Base-by-base conservation (phyloP, 2,113 vertebrate genomes). In the Nicator chloris region DNA sequence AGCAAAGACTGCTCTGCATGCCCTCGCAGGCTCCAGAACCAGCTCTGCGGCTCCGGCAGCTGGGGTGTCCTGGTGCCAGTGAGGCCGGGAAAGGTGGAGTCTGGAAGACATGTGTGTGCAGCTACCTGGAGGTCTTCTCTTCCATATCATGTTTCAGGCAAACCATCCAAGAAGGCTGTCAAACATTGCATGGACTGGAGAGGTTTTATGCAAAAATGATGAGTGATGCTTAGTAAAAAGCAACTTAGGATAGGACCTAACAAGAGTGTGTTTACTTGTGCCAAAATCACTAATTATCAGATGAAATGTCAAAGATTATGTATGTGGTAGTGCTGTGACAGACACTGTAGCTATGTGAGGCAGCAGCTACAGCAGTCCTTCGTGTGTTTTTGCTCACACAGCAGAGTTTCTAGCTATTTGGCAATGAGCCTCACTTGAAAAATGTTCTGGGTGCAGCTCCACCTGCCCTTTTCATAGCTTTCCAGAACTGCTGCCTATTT, bases 1-100 rank as follows among this genome's bases (percentile, higher is more conserved):
- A 4, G 51, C 82, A 85, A n/a, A 60, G 30, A 64, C 89, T 82
- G 73, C 71, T 88, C 54, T 27, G 4, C 81, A 23, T 92, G 92
- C 44, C 49, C 66, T 89, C 2, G 27, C 88, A 90, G 88, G 95
- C 93, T 96, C 79, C 88, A 94, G 82, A 96, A 96, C 94, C 88
- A 96, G 94, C 92, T 94, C 82, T 66, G 82, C 64, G 2, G 82
- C 92, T 88, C 87, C 0, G 0, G 90, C 94, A 91, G 70, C 45
- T 89, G 79, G 35, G 24, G 47, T 15, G 47, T 92, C 64, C 79
- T 40, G 60, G 75, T 95, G 93, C 94, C 88, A 95, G 90, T 12
- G 23, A 78, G 82, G 82, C 85, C 28, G 0, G 44, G 72, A 71
- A 71, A 96, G 94, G 95, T 96, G 91, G 92, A 88, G 93, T 63